phyloP scores from a whole-genome alignment of 2,888 invertebrate species.

The Acholoe squamosa region DNA sequence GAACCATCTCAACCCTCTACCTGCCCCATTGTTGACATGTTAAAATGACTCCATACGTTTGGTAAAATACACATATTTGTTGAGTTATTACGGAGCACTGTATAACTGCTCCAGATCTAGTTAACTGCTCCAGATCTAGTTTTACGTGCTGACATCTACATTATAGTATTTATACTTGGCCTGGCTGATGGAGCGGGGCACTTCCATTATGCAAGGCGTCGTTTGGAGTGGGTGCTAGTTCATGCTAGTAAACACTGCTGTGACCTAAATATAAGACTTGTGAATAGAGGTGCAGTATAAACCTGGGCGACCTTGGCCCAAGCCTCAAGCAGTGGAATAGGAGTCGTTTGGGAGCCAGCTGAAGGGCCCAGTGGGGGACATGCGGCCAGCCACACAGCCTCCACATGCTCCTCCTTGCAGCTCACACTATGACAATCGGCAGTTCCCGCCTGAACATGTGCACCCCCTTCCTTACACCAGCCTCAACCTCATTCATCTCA shows the following conservation, averaged over 20 bases:
- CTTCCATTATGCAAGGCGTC: neutral
- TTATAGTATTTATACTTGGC: neutral
- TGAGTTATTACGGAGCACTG: no score
- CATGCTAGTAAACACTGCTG: slow-evolving; percentile 6
- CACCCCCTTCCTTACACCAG: no score
- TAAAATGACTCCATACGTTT: no score
- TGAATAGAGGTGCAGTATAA: neutral
- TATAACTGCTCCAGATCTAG: no score
- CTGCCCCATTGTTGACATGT: no score
- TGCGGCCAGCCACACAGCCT: neutral
- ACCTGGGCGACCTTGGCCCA: neutral
- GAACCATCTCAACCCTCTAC: no score
- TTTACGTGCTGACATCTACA: no score
- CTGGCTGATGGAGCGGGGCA: neutral
- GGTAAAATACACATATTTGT: no score
- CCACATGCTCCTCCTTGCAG: neutral
- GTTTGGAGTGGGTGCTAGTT: slow-evolving; percentile 33
- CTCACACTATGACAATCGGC: neutral
- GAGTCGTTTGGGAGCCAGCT: neutral
- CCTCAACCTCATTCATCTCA: no score
- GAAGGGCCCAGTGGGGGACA: neutral
- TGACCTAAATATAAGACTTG: neutral
- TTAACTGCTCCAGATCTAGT: no score
- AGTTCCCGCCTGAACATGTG: neutral
- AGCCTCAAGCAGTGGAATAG: neutral